phyloP scores from a whole-genome alignment of 2,113 vertebrate species.

The Semnornis frantzii region DNA sequence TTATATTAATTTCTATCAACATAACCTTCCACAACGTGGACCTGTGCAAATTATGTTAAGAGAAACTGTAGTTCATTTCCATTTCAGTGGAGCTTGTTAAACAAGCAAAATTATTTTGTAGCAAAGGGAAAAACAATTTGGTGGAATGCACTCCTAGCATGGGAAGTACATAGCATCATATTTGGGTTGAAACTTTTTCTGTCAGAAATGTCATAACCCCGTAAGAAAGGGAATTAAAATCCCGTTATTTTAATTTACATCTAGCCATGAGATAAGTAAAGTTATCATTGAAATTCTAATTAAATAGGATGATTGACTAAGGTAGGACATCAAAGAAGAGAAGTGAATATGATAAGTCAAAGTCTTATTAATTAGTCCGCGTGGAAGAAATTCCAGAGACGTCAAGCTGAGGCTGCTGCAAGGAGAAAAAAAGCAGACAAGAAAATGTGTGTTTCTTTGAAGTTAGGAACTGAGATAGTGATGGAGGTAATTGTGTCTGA shows the following conservation, averaged over 20 bases:
- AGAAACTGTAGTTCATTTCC: slow-evolving; percentile 64
- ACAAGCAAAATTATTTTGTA: slow-evolving; percentile 71
- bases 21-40: slow-evolving; percentile 7
- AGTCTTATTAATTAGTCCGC: slow-evolving; percentile 90
- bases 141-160: slow-evolving; percentile 34
- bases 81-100: slow-evolving; percentile 64
- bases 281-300: slow-evolving; percentile 89
- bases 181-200: slow-evolving; percentile 81
- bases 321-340: slow-evolving; percentile 89
- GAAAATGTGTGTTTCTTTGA: slow-evolving; percentile 91
- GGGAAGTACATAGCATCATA: slow-evolving; percentile 70
- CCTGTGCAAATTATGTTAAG: slow-evolving; percentile 35
- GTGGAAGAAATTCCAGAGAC: slow-evolving; percentile 83
- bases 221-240: slow-evolving; percentile 80
- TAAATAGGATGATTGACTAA: slow-evolving; percentile 88
- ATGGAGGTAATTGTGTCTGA: slow-evolving; percentile 94
- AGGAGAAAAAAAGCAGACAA: slow-evolving; percentile 81
- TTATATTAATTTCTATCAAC: slow-evolving; percentile 55
- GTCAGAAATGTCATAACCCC: slow-evolving; percentile 77
- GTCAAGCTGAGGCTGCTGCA: slow-evolving; percentile 86
- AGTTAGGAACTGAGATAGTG: slow-evolving; percentile 84
- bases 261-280: slow-evolving; percentile 84
- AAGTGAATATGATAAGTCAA: slow-evolving; percentile 84
- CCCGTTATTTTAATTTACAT: slow-evolving; percentile 86
- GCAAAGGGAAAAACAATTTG: slow-evolving; percentile 72